Evolutionary conservation across 2,113 vertebrate genomes (phyloP).

Genomic region (Halichoerus grypus): DNA sequence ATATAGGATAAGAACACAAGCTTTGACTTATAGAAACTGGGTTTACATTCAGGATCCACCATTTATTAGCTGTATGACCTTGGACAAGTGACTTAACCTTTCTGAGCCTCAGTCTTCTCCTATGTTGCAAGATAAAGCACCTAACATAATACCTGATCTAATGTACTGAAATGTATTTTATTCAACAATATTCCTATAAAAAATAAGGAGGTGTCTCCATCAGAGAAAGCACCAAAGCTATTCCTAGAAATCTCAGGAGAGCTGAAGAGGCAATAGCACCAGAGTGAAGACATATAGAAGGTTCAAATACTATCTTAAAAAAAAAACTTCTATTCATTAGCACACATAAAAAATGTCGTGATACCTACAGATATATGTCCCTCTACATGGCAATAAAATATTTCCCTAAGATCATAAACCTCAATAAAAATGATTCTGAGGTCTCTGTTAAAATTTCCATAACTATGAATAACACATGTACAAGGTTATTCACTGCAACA

Average conservation of each 20-base stretch:
- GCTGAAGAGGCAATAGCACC: not conserved
- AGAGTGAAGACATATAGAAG: not conserved
- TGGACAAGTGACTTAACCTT: constrained; percentile 2
- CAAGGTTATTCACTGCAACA: not conserved
- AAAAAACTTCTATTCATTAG: not conserved
- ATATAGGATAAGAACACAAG: not conserved
- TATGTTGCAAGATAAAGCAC: constrained; percentile 13
- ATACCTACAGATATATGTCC: not conserved
- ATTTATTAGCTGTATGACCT: not conserved
- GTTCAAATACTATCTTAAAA: not conserved
- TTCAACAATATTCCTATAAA: constrained; percentile 31
- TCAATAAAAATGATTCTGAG: constrained; percentile 31
- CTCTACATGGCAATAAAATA: not conserved
- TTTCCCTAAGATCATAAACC: not conserved
- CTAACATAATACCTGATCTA: not conserved
- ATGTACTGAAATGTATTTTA: constrained; percentile 13
- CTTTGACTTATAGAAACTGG: not conserved
- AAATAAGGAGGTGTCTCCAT: not conserved
- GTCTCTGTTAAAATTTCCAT: not conserved
- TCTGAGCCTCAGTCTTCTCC: not conserved
- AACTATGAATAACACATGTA: not conserved
- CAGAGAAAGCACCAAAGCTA: constrained; percentile 10
- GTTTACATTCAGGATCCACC: not conserved
- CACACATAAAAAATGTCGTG: not conserved
- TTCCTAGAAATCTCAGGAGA: not conserved